Percentiles rank a stretch among this genome's conserved stretches.
Evolutionary conservation across 2,888 invertebrate genomes (phyloP).

Genomic region (Dynastes grantii): DNA sequence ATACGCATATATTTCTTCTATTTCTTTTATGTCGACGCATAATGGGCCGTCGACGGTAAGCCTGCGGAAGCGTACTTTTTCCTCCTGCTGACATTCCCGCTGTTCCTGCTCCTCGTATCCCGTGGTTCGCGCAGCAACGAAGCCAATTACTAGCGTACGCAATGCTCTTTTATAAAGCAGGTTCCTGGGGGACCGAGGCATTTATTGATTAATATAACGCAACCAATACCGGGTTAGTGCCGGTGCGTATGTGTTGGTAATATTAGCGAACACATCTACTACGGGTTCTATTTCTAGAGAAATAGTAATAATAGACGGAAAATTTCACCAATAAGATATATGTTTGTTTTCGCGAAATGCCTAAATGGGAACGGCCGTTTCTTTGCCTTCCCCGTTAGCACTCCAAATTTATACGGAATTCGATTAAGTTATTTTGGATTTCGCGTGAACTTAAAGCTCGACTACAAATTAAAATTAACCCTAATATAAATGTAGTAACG

Average conservation of each 20-base stretch:
- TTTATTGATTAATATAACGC: constrained; percentile 50
- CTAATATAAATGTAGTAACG: too few species aligned
- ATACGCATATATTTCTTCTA: constrained; percentile 23
- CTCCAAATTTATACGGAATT: too few species aligned
- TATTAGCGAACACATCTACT: constrained; percentile 36
- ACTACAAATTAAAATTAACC: too few species aligned
- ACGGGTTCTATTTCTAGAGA: constrained; percentile 31
- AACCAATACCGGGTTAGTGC: constrained; percentile 47
- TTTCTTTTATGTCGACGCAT: constrained; percentile 45
- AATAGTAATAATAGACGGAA: constrained; percentile 28
- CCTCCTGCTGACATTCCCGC: constrained; percentile 43
- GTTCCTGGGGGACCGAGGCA: constrained; percentile 49
- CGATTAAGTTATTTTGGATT: too few species aligned
- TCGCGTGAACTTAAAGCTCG: too few species aligned
- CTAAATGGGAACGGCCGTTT: too few species aligned
- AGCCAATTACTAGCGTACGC: constrained; percentile 51
- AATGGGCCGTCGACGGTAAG: constrained; percentile 45
- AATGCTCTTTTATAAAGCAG: constrained; percentile 49
- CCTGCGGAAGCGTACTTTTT: constrained; percentile 44
- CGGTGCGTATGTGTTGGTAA: constrained; percentile 41
- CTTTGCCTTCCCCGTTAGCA: too few species aligned
- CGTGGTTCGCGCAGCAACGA: constrained; percentile 47
- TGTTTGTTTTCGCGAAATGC: neutral
- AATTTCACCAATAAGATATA: constrained; percentile 4
- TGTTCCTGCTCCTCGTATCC: constrained; percentile 41